Conservation (phyloP, 1,140 invertebrate genomes). For the Probaryconus sp. region DNA sequence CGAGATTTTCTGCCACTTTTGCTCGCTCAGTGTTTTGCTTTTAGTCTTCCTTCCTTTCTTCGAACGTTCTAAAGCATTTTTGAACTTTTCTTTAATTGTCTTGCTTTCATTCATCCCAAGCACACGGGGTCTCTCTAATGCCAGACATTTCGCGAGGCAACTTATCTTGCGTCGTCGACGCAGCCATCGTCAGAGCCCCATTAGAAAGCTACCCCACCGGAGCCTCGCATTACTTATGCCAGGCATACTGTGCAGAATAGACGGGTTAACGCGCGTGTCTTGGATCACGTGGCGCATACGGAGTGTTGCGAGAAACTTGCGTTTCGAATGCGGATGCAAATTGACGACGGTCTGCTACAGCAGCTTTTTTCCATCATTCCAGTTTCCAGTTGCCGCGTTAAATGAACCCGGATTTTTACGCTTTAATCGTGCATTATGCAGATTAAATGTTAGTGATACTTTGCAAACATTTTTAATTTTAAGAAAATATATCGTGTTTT, state of each 20-base stretch:
- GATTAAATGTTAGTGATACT: slow-evolving; percentile 9
- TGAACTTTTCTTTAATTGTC: slow-evolving; percentile 23
- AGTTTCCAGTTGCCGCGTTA: not conserved
- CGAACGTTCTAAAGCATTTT: slow-evolving; percentile 15
- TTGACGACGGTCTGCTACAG: no score
- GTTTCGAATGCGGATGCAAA: slow-evolving; percentile 31
- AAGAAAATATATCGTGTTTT: no score
- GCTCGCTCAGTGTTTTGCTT: slow-evolving; percentile 20
- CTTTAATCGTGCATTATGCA: not conserved
- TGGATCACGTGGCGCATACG: slow-evolving; percentile 32
- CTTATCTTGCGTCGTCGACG: slow-evolving; percentile 39
- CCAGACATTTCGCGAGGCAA: slow-evolving; percentile 38
- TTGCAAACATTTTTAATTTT: not conserved
- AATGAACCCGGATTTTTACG: slow-evolving; percentile 15
- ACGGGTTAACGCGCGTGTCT: slow-evolving; percentile 49
- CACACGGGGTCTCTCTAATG: no score
- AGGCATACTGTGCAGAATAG: slow-evolving; percentile 17
- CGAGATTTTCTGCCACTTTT: slow-evolving; percentile 5
- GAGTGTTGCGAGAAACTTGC: slow-evolving; percentile 24
- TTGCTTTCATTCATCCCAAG: slow-evolving; percentile 1
- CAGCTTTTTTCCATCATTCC: slow-evolving; percentile 2
- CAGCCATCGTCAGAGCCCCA: slow-evolving; percentile 42
- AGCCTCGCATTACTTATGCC: slow-evolving; percentile 47
- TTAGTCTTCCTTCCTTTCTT: slow-evolving; percentile 8
- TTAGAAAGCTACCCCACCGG: slow-evolving; percentile 46